Percentiles rank a stretch among this genome's conserved stretches.
phyloP scores from a whole-genome alignment of 2,797 vertebrate species.

The Tenualosa thibaudeaui region DNA sequence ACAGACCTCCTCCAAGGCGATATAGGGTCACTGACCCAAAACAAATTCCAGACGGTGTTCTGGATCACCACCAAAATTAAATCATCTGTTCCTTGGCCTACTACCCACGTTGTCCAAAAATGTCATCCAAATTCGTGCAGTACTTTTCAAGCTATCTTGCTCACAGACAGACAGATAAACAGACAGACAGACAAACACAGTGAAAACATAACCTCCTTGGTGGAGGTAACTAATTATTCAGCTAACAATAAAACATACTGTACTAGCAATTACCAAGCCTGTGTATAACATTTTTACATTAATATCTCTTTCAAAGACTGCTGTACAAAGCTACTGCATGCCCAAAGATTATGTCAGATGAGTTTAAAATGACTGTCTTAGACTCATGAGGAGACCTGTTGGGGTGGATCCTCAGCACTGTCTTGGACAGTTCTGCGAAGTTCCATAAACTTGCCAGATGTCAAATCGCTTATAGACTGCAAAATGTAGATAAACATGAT shows the following conservation, averaged over 20 bases:
- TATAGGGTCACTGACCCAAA: too few species aligned
- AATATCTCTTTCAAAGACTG: neutral
- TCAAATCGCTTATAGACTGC: neutral
- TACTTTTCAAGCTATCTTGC: neutral
- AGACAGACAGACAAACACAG: too few species aligned
- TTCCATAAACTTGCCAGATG: neutral
- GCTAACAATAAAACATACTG: neutral
- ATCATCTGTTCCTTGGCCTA: too few species aligned
- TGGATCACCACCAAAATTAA: too few species aligned
- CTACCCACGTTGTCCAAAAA: too few species aligned
- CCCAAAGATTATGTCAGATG: neutral
- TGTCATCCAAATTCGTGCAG: neutral
- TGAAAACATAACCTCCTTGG: too few species aligned
- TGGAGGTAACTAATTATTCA: neutral
- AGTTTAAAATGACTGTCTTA: conserved; percentile 8
- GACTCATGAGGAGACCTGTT: neutral
- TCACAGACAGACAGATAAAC: too few species aligned
- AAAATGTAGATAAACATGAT: conserved; percentile 25
- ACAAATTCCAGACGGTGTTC: too few species aligned
- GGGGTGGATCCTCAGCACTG: neutral
- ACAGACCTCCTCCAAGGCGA: too few species aligned
- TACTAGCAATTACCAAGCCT: neutral
- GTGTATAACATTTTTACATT: neutral
- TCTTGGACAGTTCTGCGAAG: neutral
- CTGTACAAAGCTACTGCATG: neutral